Conservation (phyloP, 2,888 invertebrate genomes). For the Tinea semifulvella region DNA sequence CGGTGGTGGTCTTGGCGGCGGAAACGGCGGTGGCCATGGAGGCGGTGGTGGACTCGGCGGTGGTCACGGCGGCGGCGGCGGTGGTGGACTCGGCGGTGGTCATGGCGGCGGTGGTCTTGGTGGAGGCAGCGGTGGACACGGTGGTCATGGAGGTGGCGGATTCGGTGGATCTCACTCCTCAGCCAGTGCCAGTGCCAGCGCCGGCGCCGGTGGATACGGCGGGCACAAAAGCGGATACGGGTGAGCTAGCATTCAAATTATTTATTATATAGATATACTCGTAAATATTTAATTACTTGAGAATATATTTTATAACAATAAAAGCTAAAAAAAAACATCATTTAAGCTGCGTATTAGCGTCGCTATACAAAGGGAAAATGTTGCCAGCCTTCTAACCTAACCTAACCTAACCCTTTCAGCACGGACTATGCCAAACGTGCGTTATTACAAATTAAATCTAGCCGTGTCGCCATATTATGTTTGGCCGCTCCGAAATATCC, state of each 20-base stretch:
- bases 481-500: too few species aligned
- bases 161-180: conserved; percentile 19
- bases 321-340: too few species aligned
- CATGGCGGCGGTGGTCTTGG: conserved; percentile 23
- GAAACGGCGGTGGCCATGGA: conserved; percentile 22
- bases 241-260: conserved; percentile 22
- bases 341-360: too few species aligned
- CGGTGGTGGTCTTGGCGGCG: conserved; percentile 21
- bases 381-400: too few species aligned
- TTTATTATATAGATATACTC: too few species aligned
- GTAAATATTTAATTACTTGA: too few species aligned
- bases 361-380: too few species aligned
- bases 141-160: conserved; percentile 22
- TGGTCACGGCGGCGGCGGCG: conserved; percentile 21
- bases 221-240: conserved; percentile 26
- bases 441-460: too few species aligned
- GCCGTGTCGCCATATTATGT: too few species aligned
- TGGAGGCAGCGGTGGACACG: conserved; percentile 18
- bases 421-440: too few species aligned
- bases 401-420: too few species aligned
- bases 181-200: conserved; percentile 21
- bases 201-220: conserved; percentile 24
- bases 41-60: conserved; percentile 23
- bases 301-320: too few species aligned
- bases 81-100: conserved; percentile 24